phyloP scores from a whole-genome alignment of 2,888 invertebrate species.

The Entomobrya multifasciata region DNA sequence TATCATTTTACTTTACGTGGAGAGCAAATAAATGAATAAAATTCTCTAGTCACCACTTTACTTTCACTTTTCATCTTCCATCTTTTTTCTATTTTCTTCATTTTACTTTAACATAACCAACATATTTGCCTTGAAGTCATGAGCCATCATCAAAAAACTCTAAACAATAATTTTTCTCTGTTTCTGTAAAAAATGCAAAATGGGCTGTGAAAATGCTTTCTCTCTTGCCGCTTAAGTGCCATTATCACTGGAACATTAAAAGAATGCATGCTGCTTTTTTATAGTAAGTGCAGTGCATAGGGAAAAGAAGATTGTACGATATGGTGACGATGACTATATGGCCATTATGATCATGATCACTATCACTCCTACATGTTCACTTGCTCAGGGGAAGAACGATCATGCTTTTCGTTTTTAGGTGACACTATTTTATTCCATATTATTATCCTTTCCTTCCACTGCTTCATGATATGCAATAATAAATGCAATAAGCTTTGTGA shows the following conservation, averaged over 20 bases:
- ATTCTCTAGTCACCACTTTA: constrained; percentile 56
- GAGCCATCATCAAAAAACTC: constrained; percentile 35
- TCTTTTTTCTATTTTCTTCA: not conserved
- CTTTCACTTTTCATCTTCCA: constrained; percentile 41
- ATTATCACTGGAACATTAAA: constrained; percentile 48
- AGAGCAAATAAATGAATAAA: constrained; percentile 28
- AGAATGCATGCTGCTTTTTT: constrained; percentile 29
- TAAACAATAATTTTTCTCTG: constrained; percentile 36
- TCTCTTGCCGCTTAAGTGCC: constrained; percentile 42
- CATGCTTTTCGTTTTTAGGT: not conserved
- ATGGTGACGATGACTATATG: not conserved
- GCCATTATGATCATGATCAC: not conserved
- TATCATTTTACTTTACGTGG: too few species aligned
- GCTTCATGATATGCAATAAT: too few species aligned
- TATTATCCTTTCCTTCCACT: too few species aligned
- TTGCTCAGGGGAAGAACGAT: too few species aligned
- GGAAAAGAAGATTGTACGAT: not conserved
- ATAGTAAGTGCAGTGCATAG: too few species aligned
- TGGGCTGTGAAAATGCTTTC: constrained; percentile 45
- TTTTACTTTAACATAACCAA: not conserved
- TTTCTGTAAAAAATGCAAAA: constrained; percentile 46
- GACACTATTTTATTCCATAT: not conserved
- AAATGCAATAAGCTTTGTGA: too few species aligned
- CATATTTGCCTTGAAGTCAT: not conserved
- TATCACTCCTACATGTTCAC: too few species aligned